Evolutionary conservation across 1,140 invertebrate species (phyloP).

Genomic region (Drosophila athabasca): DNA sequence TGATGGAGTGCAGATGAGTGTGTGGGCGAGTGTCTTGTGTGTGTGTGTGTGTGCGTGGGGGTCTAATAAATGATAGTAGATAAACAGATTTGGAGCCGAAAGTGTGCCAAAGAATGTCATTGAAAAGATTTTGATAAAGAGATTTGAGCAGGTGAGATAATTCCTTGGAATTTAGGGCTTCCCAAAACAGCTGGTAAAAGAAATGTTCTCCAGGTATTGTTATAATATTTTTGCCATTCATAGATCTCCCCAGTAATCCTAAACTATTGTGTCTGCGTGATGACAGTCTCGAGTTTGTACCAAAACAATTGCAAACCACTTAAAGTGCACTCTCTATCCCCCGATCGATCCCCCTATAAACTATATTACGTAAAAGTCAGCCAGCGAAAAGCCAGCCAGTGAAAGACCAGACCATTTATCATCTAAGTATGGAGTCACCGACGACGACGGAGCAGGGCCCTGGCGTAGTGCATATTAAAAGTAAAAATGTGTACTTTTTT

Average conservation of each 20-base stretch:
- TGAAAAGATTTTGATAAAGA: background rate
- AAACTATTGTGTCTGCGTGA: constrained; percentile 40
- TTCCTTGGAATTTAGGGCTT: constrained; percentile 1
- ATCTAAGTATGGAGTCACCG: constrained; percentile 45
- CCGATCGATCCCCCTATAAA: constrained; percentile 14
- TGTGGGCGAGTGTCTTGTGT: background rate
- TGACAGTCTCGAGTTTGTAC: constrained; percentile 40
- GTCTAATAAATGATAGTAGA: constrained; percentile 40
- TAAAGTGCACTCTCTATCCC: constrained; percentile 7
- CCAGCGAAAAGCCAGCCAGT: constrained; percentile 22
- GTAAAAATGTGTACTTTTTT: constrained; percentile 23
- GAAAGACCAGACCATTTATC: constrained; percentile 51
- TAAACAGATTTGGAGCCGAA: constrained; percentile 24
- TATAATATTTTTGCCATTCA: background rate
- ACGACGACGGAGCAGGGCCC: constrained; percentile 22
- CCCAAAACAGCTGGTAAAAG: too few relatives aligned
- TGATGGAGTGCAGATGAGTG: constrained; percentile 35
- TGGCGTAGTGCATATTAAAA: constrained; percentile 31
- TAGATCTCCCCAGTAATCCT: background rate
- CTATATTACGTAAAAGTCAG: constrained; percentile 44
- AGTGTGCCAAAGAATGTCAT: constrained; percentile 8
- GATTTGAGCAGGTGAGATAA: too few relatives aligned
- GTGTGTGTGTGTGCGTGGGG: background rate
- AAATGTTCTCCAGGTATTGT: too few relatives aligned
- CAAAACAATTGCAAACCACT: constrained; percentile 25